phyloP scores from a whole-genome alignment of 2,888 invertebrate genomes.

The Meandrusa payeni region DNA sequence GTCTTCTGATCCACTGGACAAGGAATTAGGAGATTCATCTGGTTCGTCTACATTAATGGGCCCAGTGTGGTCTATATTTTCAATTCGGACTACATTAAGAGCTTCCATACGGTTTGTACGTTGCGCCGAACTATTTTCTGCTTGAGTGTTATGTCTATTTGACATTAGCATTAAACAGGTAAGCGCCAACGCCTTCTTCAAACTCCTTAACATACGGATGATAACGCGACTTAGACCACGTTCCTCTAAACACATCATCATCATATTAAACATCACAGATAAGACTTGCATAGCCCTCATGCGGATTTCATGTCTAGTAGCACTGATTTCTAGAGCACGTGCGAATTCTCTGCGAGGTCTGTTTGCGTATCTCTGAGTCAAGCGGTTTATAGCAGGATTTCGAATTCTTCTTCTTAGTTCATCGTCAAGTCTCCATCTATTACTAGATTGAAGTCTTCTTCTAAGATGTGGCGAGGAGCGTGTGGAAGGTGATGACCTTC shows the following conservation, averaged over 20 bases:
- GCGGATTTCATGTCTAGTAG: constrained; percentile 71
- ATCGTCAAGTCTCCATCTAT: constrained; percentile 59
- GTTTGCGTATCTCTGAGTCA: constrained; percentile 46
- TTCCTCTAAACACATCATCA: constrained; percentile 77
- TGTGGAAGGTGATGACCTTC: constrained; percentile 39
- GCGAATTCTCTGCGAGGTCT: constrained; percentile 57
- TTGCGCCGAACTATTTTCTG: constrained; percentile 41
- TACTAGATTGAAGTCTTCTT: constrained; percentile 46
- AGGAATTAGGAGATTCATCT: constrained; percentile 46
- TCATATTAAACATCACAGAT: constrained; percentile 76
- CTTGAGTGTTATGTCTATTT: constrained; percentile 47
- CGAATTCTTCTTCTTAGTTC: constrained; percentile 54
- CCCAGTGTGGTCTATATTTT: constrained; percentile 62
- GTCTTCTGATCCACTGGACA: constrained; percentile 34
- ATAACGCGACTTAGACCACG: constrained; percentile 68
- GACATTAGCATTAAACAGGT: constrained; percentile 74
- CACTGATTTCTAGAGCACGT: constrained; percentile 62
- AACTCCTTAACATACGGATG: constrained; percentile 64
- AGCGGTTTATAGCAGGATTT: constrained; percentile 40
- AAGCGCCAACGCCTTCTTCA: constrained; percentile 69
- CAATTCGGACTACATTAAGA: constrained; percentile 60
- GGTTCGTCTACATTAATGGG: constrained; percentile 66
- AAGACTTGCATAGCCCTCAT: constrained; percentile 74
- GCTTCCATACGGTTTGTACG: constrained; percentile 49
- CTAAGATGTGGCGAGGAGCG: constrained; percentile 46